These are phyloP conservation scores for Anticlea derivata DNA, from an alignment of 2,888 invertebrate species.

Conservation along the genomic window DNA sequence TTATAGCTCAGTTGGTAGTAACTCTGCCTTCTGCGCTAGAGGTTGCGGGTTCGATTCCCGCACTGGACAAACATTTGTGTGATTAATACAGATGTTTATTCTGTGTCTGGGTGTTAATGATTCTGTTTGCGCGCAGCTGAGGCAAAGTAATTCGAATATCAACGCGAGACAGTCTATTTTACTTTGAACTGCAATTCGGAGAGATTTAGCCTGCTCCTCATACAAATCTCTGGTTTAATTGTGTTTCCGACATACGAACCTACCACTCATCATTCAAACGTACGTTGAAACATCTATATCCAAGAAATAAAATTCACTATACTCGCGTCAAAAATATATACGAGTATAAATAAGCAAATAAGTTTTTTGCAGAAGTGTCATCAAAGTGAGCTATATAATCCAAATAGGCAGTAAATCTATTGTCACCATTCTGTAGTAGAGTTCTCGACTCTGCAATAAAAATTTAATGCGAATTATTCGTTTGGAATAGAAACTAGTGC, in stretches of 20 bases:
- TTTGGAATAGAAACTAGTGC: conserved; percentile 19
- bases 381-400: conserved; percentile 3
- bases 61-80: no score
- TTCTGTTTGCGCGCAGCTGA: no score
- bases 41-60: no score
- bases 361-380: no score
- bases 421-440: conserved; percentile 15
- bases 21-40: no score
- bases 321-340: no score
- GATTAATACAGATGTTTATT: no score
- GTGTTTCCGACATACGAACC: conserved; percentile 7
- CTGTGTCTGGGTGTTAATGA: no score
- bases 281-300: no score
- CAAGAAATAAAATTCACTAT: no score
- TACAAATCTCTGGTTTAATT: conserved; percentile 16
- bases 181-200: neutral
- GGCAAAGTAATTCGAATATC: neutral
- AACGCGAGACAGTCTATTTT: neutral
- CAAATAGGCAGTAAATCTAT: conserved; percentile 10
- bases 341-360: no score
- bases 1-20: no score
- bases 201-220: neutral
- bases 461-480: conserved; percentile 23
- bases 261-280: neutral
- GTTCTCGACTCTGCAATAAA: conserved; percentile 18